phyloP scores from a whole-genome alignment of 1,140 invertebrate species.

The Periplaneta americana region DNA sequence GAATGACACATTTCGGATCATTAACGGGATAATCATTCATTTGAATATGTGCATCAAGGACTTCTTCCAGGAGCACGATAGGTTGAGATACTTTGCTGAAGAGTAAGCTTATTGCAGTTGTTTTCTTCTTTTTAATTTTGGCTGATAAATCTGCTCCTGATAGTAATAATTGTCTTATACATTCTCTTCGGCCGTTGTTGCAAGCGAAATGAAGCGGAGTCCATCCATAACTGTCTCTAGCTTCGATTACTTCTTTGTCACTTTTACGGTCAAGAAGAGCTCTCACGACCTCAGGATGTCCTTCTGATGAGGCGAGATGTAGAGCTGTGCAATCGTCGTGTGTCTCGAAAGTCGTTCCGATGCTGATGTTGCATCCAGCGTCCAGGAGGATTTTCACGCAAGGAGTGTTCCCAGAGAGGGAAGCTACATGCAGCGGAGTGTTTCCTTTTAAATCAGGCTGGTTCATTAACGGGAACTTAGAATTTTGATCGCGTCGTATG shows the following conservation, averaged over 20 bases:
- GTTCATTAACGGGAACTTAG: conserved; percentile 18
- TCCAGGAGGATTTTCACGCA: conserved; percentile 55
- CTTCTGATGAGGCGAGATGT: conserved; percentile 50
- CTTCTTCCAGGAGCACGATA: conserved; percentile 40
- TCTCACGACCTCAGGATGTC: conserved; percentile 42
- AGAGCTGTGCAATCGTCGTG: conserved; percentile 43
- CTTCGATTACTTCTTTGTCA: conserved; percentile 29
- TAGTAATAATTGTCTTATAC: conserved; percentile 47
- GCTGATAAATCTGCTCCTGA: conserved; percentile 54
- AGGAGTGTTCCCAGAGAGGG: conserved; percentile 53
- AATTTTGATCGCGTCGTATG: conserved; percentile 19
- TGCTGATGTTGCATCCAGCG: conserved; percentile 43
- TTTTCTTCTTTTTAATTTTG: conserved; percentile 22
- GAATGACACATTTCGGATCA: conserved; percentile 36
- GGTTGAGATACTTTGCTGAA: conserved; percentile 44
- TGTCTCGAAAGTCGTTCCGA: neutral
- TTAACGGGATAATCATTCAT: conserved; percentile 38
- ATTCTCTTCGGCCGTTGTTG: conserved; percentile 47
- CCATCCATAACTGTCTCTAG: conserved; percentile 44
- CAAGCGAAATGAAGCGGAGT: conserved; percentile 56
- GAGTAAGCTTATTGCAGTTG: conserved; percentile 29
- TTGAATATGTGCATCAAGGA: conserved; percentile 43
- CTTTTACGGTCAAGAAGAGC: conserved; percentile 44
- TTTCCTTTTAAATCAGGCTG: conserved; percentile 34
- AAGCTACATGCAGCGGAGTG: conserved; percentile 63